phyloP scores from a whole-genome alignment of 1,140 invertebrate species.

The Cherax quadricarinatus region DNA sequence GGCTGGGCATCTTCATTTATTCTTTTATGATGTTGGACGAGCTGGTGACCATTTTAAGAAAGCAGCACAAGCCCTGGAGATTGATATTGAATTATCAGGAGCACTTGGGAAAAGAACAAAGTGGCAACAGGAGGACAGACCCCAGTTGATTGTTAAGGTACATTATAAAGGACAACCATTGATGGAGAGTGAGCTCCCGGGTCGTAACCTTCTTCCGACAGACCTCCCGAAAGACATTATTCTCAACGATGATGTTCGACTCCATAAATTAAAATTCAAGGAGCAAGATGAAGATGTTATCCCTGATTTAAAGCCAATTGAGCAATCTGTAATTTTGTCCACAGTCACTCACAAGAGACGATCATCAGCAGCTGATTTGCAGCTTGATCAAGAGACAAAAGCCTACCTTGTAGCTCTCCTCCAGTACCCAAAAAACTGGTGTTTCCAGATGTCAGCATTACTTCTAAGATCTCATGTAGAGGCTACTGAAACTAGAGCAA shows the following conservation, averaged over 20 bases:
- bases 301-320: slow-evolving; percentile 82
- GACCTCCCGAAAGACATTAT: slow-evolving; percentile 79
- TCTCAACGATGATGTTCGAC: slow-evolving; percentile 89
- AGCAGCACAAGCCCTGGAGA: slow-evolving; percentile 81
- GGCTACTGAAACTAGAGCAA: slow-evolving; percentile 80
- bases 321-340: slow-evolving; percentile 87
- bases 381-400: slow-evolving; percentile 69
- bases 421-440: slow-evolving; percentile 78
- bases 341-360: slow-evolving; percentile 78
- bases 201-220: slow-evolving; percentile 76
- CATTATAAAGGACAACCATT: slow-evolving; percentile 76
- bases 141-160: slow-evolving; percentile 88
- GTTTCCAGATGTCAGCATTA: slow-evolving; percentile 64
- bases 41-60: slow-evolving; percentile 83
- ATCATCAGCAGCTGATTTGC: slow-evolving; percentile 61
- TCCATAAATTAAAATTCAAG: slow-evolving; percentile 86
- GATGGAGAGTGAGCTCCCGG: slow-evolving; percentile 76
- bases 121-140: slow-evolving; percentile 87
- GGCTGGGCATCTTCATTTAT: slow-evolving; percentile 84
- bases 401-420: slow-evolving; percentile 69
- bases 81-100: slow-evolving; percentile 84
- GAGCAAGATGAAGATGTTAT: slow-evolving; percentile 79
- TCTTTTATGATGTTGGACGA: slow-evolving; percentile 85
- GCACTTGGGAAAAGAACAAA: slow-evolving; percentile 92
- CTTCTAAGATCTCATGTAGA: slow-evolving; percentile 86